Evolutionary conservation across 2,888 invertebrate species (phyloP), one percentile per base, ranked within the genome.

Genomic region (Synergus japonicus): DNA sequence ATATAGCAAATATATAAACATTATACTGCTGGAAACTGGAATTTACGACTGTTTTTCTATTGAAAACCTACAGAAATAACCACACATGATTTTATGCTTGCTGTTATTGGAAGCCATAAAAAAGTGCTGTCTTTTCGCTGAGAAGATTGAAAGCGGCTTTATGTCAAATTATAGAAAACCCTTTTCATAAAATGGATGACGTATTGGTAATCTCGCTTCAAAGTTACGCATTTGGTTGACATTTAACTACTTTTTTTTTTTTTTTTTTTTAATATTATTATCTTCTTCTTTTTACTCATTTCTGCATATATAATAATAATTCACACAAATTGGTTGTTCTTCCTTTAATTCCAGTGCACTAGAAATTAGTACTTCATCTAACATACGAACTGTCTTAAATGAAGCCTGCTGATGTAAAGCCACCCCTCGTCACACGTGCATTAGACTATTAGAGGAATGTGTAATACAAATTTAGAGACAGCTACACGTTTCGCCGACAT

Each of bases 111-210:
- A 54, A 54, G 54, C 54, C 54, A 54, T 54, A 54, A 54, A 54
- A 54, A 54, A 49, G 8, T 54, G 54, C 54, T n/a, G 54, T 54
- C 54, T 54, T 54, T 8, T 8, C 9, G n/a, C n/a, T 54, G 54
- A n/a, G 54, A n/a, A 54, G 54, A n/a, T 54, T 54, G 54, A 9
- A 54, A 54, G n/a, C 54, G n/a, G 54, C 54, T 54, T 54, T 54
- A 54, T 54, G 54, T 54, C 54, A 54, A 54, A 2, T n/a, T 54
- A 54, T 9, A n/a, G n/a, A 54, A 54, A 54, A 54, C n/a, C 54
- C n/a, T 54, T 54, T 54, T n/a, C 54, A 54, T 54, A 54, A 54
- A 54, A 9, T 8, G n/a, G 54, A 9, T 8, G n/a, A 4, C 8
- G n/a, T 54, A n/a, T n/a, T n/a, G 54, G 15, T 54, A 54, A 15